Percentiles rank a stretch among this genome's conserved stretches.
Conservation (phyloP, 2,797 vertebrate genomes). For the Melanitta fusca region DNA sequence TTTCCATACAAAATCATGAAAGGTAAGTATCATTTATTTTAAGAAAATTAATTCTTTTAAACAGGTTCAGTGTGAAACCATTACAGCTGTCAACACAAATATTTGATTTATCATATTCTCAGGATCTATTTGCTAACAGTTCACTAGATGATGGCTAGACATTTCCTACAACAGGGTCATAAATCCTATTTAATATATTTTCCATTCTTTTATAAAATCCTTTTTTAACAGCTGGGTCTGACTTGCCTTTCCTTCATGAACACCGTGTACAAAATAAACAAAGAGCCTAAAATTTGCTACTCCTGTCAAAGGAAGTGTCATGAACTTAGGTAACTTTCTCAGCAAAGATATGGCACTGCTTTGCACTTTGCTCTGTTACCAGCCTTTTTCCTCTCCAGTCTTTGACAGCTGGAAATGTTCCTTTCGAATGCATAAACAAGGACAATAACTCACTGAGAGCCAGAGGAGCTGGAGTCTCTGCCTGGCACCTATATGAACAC, state of each 20-base stretch:
- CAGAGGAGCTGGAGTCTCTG: neutral
- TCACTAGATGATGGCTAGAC: neutral
- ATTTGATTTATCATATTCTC: neutral
- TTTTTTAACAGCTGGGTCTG: neutral
- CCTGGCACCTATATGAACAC: neutral
- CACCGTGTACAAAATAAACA: neutral
- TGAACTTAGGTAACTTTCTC: neutral
- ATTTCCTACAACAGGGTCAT: neutral
- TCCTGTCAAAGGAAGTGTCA: neutral
- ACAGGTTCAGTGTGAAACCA: neutral
- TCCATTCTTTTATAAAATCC: neutral
- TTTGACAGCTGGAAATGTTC: neutral
- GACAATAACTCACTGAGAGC: neutral
- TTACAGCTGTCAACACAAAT: neutral
- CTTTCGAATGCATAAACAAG: neutral
- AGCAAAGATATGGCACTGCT: neutral
- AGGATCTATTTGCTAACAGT: neutral
- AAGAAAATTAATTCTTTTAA: neutral
- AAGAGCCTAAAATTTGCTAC: neutral
- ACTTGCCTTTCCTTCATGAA: neutral
- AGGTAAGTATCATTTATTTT: neutral
- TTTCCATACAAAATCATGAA: rapidly evolving
- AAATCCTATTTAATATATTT: neutral
- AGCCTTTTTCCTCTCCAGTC: neutral
- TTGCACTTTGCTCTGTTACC: neutral